A percentile compares a stretch with the other conserved stretches of the same genome.
phyloP scores from a whole-genome alignment of 2,797 vertebrate species.

The Cichlasoma orientale region DNA sequence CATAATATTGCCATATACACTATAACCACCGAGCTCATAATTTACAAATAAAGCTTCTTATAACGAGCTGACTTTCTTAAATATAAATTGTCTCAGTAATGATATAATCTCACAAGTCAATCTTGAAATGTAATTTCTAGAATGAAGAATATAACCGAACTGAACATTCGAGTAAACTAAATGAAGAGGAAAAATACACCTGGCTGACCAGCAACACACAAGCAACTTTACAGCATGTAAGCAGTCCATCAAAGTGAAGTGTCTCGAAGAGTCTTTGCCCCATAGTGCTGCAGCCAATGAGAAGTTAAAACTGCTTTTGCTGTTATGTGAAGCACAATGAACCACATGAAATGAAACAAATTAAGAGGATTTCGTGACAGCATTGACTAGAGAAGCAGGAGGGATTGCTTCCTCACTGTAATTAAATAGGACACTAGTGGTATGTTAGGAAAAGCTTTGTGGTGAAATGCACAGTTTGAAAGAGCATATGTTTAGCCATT shows the following conservation, averaged over 20 bases:
- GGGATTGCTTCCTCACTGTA: conserved; percentile 1
- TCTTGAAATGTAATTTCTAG: not conserved
- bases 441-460: not conserved
- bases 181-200: not conserved
- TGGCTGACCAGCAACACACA: too few relatives aligned
- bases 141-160: not conserved
- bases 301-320: not conserved
- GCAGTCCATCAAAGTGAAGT: not conserved
- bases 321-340: not conserved
- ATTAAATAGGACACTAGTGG: not conserved
- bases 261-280: not conserved
- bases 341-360: not conserved
- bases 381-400: not conserved
- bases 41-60: not conserved
- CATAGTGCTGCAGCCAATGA: too few relatives aligned
- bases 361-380: not conserved
- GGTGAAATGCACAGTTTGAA: not conserved
- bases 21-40: not conserved
- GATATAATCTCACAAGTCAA: not conserved
- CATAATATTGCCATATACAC: not conserved
- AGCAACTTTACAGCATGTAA: not conserved
- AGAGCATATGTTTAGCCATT: too few relatives aligned
- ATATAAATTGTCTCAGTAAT: not conserved
- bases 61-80: not conserved
- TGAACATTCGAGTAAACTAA: not conserved